Evolutionary conservation across 2,888 invertebrate genomes (phyloP), one percentile per base, ranked within the genome.

Genomic region (Dilophus febrilis): DNA sequence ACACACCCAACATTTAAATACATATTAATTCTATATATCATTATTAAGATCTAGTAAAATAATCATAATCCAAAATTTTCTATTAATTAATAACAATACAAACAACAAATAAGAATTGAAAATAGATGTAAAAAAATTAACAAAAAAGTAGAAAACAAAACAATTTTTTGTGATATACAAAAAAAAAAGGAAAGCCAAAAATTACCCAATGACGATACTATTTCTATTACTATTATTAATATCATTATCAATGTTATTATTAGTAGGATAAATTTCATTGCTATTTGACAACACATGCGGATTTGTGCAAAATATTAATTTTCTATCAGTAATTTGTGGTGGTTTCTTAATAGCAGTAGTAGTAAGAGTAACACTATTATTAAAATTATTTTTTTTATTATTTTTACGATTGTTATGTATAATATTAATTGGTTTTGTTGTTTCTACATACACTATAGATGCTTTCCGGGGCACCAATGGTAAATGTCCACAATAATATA

Each of bases 401-500:
- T n/a, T n/a, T n/a, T n/a, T n/a, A n/a, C 14, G 10, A 14, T 33
- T 14, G 14, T 14, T 17, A 22, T 4, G 22, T 6, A 4, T 22
- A 22, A 22, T 22, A 22, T 22, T 22, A 22, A n/a, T n/a, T n/a
- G 22, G 22, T 22, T 22, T 22, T 22, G 22, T 22, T 22, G 22
- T 22, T 22, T 44, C 42, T 47, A 48, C 48, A 36, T 50, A 50
- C 48, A 46, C 42, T 36, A 37, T 49, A 55, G 4, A 70, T 66
- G 45, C 66, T 64, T 58, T 68, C 68, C 66, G 66, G 66, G 58
- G 66, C 65, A 66, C 55, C 32, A 37, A 33, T 18, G 26, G 41
- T 14, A 77, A 61, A 50, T 75, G 76, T 18, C 74, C 71, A 44
- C 75, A 71, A 64, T 84, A 84, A 70, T 85, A 88, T 40, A 75